Conservation (phyloP, 2,113 vertebrate genomes). For the Haplochromis burtoni region DNA sequence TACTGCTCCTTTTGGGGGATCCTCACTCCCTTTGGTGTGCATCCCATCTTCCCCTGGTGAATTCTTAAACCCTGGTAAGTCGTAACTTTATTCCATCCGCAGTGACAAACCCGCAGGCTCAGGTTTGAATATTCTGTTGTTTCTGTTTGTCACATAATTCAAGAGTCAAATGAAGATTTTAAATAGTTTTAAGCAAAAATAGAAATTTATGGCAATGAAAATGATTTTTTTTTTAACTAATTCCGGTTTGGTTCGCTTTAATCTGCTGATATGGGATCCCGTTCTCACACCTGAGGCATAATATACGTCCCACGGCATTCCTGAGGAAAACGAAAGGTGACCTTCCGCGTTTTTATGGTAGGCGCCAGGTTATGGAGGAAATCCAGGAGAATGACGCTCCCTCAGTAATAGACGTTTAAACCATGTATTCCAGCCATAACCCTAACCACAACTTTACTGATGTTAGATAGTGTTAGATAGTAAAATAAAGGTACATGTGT, state of each 20-base stretch:
- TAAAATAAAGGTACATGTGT: background rate
- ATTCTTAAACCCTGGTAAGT: background rate
- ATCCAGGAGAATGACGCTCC: background rate
- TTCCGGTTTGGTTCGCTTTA: rapidly evolving
- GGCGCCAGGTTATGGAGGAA: background rate
- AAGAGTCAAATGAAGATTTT: background rate
- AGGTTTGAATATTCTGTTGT: background rate
- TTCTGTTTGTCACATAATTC: background rate
- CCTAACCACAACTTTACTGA: rapidly evolving
- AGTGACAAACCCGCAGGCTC: slow-evolving; percentile 9
- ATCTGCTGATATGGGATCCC: background rate
- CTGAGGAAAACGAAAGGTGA: background rate
- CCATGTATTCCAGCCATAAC: background rate
- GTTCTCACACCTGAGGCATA: background rate
- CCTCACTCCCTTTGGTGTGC: background rate
- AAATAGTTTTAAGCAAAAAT: background rate
- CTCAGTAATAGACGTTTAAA: background rate
- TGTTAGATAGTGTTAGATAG: background rate
- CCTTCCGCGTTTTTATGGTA: rapidly evolving
- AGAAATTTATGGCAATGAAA: background rate
- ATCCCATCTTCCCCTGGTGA: slow-evolving; percentile 36
- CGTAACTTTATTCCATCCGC: slow-evolving; percentile 20
- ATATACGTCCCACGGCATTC: background rate
- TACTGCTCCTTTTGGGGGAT: background rate
- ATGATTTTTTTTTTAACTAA: background rate